Percentiles rank a stretch among this genome's conserved stretches.
Conservation (phyloP, 2,113 vertebrate genomes). For the Ivindomyrus marchei region DNA sequence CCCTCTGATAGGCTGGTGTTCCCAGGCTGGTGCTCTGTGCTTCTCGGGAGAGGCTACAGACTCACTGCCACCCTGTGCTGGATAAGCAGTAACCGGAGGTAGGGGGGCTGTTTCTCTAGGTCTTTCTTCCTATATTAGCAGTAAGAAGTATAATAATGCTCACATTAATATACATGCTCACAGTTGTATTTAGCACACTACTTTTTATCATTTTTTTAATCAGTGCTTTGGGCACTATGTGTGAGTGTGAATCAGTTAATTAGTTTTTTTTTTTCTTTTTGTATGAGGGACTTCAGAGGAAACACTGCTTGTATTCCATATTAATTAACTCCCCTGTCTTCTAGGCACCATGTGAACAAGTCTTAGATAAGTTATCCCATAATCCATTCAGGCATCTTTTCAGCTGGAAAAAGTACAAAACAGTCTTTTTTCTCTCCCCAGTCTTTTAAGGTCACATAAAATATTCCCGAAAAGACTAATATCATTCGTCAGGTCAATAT, state of each 20-base stretch:
- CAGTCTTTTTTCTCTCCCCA: neutral
- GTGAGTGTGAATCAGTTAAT: slow-evolving; percentile 14
- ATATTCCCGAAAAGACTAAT: slow-evolving; percentile 14
- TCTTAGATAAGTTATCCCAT: slow-evolving; percentile 27
- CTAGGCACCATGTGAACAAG: slow-evolving; percentile 27
- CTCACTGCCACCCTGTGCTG: neutral
- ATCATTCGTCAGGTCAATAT: slow-evolving; percentile 10
- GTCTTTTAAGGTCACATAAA: slow-evolving; percentile 14
- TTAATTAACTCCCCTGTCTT: slow-evolving; percentile 22
- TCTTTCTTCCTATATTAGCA: neutral
- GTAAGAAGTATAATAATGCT: neutral
- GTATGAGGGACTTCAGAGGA: neutral
- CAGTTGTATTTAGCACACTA: neutral
- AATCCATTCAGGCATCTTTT: slow-evolving; percentile 19
- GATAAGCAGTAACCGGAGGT: neutral
- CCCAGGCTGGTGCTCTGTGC: neutral
- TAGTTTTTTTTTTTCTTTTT: slow-evolving; percentile 8
- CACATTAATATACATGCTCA: neutral
- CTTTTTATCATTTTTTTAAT: neutral
- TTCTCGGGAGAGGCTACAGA: neutral
- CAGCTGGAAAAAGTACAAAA: neutral
- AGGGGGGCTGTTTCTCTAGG: neutral
- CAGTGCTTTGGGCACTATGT: neutral
- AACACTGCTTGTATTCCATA: slow-evolving; percentile 7
- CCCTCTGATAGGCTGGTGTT: neutral